Conservation (phyloP, 2,888 invertebrate genomes). For the Cantharis nigra region DNA sequence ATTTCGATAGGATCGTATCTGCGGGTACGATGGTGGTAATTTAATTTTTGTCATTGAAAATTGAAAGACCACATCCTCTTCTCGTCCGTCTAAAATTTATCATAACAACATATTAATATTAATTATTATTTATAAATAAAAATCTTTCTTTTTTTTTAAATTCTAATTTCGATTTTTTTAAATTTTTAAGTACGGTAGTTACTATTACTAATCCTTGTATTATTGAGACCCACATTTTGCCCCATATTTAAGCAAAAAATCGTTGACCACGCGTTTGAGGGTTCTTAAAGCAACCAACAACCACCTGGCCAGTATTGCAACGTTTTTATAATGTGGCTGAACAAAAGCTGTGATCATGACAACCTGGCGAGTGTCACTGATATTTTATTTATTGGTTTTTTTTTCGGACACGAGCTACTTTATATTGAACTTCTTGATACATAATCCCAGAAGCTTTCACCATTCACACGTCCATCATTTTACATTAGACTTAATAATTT, state of each 20-base stretch:
- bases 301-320: constrained; percentile 43
- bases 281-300: constrained; percentile 30
- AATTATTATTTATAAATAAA: too few relatives aligned
- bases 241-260: constrained; percentile 22
- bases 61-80: neutral
- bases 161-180: neutral
- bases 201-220: constrained; percentile 1
- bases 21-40: neutral
- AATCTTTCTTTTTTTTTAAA: too few relatives aligned
- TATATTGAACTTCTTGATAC: constrained; percentile 14
- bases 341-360: constrained; percentile 44
- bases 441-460: constrained; percentile 3
- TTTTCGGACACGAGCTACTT: constrained; percentile 37
- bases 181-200: neutral
- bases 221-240: constrained; percentile 10
- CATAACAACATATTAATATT: too few relatives aligned
- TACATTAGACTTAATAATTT: neutral
- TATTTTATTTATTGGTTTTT: constrained; percentile 54
- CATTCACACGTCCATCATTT: neutral
- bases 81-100: neutral
- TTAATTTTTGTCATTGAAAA: neutral
- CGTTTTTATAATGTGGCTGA: constrained; percentile 41
- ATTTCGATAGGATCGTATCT: neutral
- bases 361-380: constrained; percentile 53
- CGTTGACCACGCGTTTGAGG: constrained; percentile 30